Evolutionary conservation across 2,797 vertebrate species (phyloP).

Genomic region (Sphenopsis melanotis): DNA sequence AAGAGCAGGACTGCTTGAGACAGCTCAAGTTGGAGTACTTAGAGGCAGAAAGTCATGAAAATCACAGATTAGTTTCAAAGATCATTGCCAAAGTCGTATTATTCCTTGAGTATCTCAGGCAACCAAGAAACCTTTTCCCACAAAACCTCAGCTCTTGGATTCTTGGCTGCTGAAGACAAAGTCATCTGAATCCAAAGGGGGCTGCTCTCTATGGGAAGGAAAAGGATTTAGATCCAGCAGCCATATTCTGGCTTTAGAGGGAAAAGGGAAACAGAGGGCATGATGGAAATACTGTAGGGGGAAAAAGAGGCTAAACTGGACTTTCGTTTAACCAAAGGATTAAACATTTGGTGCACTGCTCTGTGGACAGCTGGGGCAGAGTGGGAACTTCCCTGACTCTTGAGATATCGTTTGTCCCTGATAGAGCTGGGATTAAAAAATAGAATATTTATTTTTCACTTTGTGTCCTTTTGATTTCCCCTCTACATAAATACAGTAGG

Average conservation of each 20-base stretch:
- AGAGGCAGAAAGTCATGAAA: neutral
- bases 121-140: neutral
- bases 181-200: neutral
- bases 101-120: neutral
- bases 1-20: neutral
- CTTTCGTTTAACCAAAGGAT: neutral
- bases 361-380: neutral
- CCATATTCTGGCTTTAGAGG: neutral
- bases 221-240: neutral
- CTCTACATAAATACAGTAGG: neutral
- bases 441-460: neutral
- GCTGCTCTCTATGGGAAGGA: neutral
- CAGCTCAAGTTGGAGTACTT: neutral
- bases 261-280: neutral
- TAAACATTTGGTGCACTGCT: neutral
- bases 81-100: neutral
- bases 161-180: neutral
- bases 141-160: neutral
- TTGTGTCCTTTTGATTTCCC: neutral
- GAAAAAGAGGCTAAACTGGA: neutral
- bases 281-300: neutral
- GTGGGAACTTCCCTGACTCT: neutral
- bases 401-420: neutral
- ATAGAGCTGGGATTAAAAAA: neutral
- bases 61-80: constrained; percentile 1